Conservation (phyloP, 1,140 invertebrate species). For the Lucilia cuprina region DNA sequence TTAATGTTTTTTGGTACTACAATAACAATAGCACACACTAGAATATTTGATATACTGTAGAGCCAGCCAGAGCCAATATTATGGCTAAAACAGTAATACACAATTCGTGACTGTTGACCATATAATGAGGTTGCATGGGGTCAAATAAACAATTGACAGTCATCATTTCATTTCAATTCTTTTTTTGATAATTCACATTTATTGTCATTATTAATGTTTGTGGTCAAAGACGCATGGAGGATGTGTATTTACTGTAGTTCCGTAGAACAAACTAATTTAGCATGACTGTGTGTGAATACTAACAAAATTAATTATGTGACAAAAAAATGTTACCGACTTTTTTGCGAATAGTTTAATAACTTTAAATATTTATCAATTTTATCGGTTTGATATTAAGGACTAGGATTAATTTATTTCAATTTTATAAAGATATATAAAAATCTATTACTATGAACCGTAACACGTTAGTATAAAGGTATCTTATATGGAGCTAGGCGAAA, state of each 20-base stretch:
- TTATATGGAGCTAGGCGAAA: no score
- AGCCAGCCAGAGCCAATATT: not conserved
- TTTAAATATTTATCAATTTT: no score
- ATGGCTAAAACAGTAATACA: not conserved
- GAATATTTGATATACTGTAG: not conserved
- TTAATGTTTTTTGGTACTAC: not conserved
- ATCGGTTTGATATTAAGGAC: no score
- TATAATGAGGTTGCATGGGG: constrained; percentile 18
- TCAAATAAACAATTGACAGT: constrained; percentile 20
- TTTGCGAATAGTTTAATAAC: no score
- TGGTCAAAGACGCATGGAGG: not conserved
- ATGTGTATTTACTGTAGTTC: not conserved
- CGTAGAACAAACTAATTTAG: not conserved
- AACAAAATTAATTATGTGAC: not conserved
- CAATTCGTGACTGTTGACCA: constrained; percentile 23
- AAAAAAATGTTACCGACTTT: not conserved
- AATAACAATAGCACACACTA: not conserved
- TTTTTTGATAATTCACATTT: not conserved
- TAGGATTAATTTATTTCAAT: no score
- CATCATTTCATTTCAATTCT: not conserved
- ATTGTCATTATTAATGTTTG: not conserved
- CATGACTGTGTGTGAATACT: no score
- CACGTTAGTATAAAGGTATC: no score
- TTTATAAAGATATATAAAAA: no score
- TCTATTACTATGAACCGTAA: no score